These are phyloP conservation scores for Rotaria macrura DNA, from an alignment of 2,888 invertebrate genomes.

Conservation along the genomic window DNA sequence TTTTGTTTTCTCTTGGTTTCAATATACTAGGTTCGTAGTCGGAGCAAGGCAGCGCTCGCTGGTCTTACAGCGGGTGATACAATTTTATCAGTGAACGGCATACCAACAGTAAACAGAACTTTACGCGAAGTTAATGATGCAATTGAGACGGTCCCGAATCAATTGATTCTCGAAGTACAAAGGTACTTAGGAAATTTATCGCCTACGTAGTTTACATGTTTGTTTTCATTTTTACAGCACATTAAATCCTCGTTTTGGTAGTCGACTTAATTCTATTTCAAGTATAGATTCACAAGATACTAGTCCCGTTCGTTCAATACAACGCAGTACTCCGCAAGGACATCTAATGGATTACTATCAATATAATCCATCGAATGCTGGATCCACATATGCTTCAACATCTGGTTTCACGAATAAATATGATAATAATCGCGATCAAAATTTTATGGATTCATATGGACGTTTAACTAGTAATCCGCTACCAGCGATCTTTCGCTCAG, in stretches of 20 bases:
- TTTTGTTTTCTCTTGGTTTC: neutral
- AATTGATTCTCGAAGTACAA: neutral
- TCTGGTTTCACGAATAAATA: neutral
- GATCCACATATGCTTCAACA: neutral
- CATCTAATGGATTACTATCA: neutral
- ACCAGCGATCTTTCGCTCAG: neutral
- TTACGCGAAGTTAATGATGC: neutral
- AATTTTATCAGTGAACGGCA: neutral
- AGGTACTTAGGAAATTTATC: neutral
- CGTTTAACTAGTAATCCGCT: neutral
- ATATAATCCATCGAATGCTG: neutral
- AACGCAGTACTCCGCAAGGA: neutral
- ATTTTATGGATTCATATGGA: constrained; percentile 5
- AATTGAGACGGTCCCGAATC: neutral
- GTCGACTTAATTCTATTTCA: neutral
- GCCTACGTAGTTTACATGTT: neutral
- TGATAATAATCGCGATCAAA: neutral
- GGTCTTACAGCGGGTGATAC: neutral
- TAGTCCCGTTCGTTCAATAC: neutral
- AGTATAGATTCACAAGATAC: neutral
- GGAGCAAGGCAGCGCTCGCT: neutral
- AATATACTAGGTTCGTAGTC: neutral
- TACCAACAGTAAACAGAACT: neutral
- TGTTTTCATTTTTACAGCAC: neutral
- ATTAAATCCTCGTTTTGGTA: neutral